These are phyloP conservation scores for Erpobdella octoculata DNA, from an alignment of 2,888 invertebrate genomes.

Conservation along the genomic window DNA sequence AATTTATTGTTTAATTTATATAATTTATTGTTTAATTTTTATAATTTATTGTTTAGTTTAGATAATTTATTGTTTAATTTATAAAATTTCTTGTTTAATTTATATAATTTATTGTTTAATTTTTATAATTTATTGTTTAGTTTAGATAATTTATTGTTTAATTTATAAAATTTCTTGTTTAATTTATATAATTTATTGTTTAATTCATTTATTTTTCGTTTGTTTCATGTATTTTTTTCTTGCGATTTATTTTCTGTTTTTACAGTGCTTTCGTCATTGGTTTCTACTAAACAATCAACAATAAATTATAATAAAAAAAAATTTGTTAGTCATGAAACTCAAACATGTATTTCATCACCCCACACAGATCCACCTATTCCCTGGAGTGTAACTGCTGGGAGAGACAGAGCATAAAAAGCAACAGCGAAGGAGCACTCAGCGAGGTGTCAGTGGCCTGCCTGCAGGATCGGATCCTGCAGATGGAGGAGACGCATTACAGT, in stretches of 20 bases:
- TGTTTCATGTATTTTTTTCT: no score
- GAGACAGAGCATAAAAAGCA: conserved; percentile 76
- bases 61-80: background rate
- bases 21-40: background rate
- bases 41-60: background rate
- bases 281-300: no score
- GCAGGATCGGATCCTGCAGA: conserved; percentile 83
- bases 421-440: conserved; percentile 58
- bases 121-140: no score
- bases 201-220: no score
- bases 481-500: conserved; percentile 76
- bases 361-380: conserved; percentile 34
- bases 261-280: background rate
- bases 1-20: background rate
- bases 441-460: conserved; percentile 77
- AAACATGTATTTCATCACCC: conserved; percentile 19
- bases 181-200: no score
- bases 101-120: no score
- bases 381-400: conserved; percentile 62
- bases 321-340: no score
- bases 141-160: no score
- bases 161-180: no score
- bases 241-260: no score
- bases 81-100: background rate
- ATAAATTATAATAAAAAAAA: no score